phyloP scores from a whole-genome alignment of 2,888 invertebrate species.

The Oasisia sp. region DNA sequence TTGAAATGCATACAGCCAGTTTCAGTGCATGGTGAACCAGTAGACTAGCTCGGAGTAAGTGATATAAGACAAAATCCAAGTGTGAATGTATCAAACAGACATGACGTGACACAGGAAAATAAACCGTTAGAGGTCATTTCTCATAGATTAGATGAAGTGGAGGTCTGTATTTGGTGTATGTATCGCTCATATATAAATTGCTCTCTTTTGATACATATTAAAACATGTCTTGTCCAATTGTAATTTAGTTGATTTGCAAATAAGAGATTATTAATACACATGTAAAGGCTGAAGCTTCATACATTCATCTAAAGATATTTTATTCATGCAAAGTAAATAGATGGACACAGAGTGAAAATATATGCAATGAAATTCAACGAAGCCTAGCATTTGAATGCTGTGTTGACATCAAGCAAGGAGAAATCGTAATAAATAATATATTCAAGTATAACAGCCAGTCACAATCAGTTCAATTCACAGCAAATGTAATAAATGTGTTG shows the following conservation, averaged over 20 bases:
- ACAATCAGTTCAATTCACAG: too few species aligned
- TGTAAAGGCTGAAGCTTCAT: not conserved
- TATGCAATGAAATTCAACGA: not conserved
- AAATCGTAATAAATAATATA: too few species aligned
- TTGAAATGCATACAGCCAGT: not conserved
- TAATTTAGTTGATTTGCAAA: not conserved
- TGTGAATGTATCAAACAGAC: not conserved
- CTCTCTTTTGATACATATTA: not conserved
- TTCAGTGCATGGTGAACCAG: not conserved
- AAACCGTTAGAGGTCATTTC: not conserved
- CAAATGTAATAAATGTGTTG: too few species aligned
- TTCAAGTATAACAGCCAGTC: too few species aligned
- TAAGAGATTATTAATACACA: not conserved
- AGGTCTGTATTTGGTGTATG: not conserved
- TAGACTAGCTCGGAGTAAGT: not conserved
- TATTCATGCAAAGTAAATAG: not conserved
- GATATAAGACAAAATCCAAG: not conserved
- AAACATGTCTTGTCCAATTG: not conserved
- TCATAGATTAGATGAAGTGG: not conserved
- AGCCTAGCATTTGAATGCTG: not conserved
- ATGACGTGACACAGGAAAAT: not conserved
- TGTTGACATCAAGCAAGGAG: not conserved
- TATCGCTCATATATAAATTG: not conserved
- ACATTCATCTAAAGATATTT: not conserved
- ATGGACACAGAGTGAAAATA: not conserved